Base-by-base conservation (phyloP, 2,888 invertebrate genomes). In the Eurytoma adleriae region DNA sequence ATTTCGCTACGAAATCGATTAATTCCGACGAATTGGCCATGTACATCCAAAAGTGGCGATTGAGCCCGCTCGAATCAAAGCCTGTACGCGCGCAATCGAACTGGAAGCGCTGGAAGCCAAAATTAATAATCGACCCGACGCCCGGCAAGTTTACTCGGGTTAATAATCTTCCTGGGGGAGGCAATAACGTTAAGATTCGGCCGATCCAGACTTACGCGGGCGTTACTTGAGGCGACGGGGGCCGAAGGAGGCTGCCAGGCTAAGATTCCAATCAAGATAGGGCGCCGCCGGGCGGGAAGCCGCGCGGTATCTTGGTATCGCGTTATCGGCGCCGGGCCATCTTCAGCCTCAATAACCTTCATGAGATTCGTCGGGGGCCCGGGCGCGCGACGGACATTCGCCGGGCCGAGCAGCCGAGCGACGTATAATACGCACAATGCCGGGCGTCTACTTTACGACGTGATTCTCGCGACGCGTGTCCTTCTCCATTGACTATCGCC, bases 251-350 rank as follows among this genome's bases (percentile, higher is more conserved):
- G 61, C 18, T 16, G 71, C 30, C 85, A 84, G 83, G 80, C 83
- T 77, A 83, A 87, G 89, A 89, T 89, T 85, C 82, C 84, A 88
- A 88, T 89, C 87, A 87, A 88, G 89, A 89, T 89, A 89, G 14
- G 83, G 79, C 84, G 80, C 84, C 84, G 83, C 62, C 16, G 30
- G 27, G 83, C 84, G 85, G 20, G 52, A 24, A 50, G 62, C 66
- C 52, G 83, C 18, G 40, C 83, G 83, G 81, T 88, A 88, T 88
- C 88, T 87, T 85, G 85, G 85, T 80, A 78, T 52, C 67, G 78
- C 40, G 64, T 85, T 89, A 89, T 89, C 88, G 75, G 75, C 72
- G 71, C 68, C 79, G 83, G 85, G 83, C 85, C 80, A 89, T 89
- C 88, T 88, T 86, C 84, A 86, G 85, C 83, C 83, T 85, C 85